These are phyloP conservation scores for Dolichoris vasculosae DNA, from an alignment of 1,140 invertebrate species.

Conservation along the genomic window DNA sequence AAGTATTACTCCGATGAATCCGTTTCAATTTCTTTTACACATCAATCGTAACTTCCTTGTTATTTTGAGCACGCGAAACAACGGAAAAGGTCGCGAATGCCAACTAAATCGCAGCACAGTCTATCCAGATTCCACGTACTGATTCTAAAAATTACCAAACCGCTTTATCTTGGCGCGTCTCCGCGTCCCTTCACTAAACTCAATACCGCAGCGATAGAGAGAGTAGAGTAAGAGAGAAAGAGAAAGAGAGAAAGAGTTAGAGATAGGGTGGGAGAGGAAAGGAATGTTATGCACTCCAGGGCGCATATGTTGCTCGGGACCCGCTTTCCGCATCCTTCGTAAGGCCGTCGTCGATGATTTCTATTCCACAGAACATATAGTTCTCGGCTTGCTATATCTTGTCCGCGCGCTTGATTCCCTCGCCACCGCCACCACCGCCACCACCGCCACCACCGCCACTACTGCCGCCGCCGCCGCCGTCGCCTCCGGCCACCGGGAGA, in stretches of 20 bases:
- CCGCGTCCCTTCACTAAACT: background rate
- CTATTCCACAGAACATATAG: background rate
- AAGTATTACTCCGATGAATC: background rate
- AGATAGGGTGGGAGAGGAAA: background rate
- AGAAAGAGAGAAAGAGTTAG: background rate
- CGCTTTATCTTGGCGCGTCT: background rate
- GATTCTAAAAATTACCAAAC: constrained; percentile 9
- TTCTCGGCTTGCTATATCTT: background rate
- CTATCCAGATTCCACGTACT: background rate
- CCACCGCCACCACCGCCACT: too few species aligned
- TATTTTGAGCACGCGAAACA: background rate
- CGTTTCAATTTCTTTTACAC: background rate
- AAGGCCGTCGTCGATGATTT: constrained; percentile 38
- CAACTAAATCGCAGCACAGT: background rate
- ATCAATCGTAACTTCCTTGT: background rate
- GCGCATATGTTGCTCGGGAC: background rate
- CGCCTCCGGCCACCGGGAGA: background rate
- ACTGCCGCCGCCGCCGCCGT: too few species aligned
- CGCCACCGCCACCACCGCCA: too few species aligned
- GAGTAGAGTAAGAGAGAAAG: background rate
- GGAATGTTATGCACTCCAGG: constrained; percentile 25
- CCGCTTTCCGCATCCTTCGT: constrained; percentile 35
- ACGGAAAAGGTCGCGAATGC: background rate
- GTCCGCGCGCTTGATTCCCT: background rate
- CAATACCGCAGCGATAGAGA: background rate